A percentile compares a stretch with the other conserved stretches of the same genome.
Conservation (phyloP, 2,888 invertebrate species). For the Epirrita christyi region DNA sequence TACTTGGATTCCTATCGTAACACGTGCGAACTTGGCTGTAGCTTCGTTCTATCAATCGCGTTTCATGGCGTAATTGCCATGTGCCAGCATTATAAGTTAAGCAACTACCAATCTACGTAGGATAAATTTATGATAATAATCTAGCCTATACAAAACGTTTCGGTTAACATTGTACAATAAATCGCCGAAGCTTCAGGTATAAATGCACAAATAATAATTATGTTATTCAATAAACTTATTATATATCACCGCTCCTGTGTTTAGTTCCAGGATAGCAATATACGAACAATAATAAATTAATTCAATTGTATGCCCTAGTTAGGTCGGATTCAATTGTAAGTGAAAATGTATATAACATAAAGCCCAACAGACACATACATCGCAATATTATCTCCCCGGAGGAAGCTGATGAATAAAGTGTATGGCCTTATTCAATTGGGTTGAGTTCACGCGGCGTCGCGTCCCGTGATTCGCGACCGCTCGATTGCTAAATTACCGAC, state of each 20-base stretch:
- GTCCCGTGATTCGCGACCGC: constrained; percentile 1
- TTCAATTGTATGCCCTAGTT: constrained; percentile 73
- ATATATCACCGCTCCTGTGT: constrained; percentile 52
- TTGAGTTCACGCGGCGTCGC: constrained; percentile 38
- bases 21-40: constrained; percentile 53
- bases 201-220: constrained; percentile 71
- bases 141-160: constrained; percentile 68
- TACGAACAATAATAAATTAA: constrained; percentile 74
- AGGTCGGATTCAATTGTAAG: constrained; percentile 82
- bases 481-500: constrained; percentile 3
- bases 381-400: constrained; percentile 67
- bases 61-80: neutral
- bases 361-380: no score
- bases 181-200: constrained; percentile 68
- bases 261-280: constrained; percentile 61
- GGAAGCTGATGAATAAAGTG: constrained; percentile 55
- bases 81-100: constrained; percentile 43
- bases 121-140: constrained; percentile 72
- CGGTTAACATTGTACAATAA: constrained; percentile 70
- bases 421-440: constrained; percentile 74
- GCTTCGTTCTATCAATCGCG: constrained; percentile 55
- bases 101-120: constrained; percentile 69
- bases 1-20: constrained; percentile 66
- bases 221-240: constrained; percentile 54
- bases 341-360: constrained; percentile 81